Conservation (phyloP, 1,140 invertebrate species). For the Drosophila albomicans region DNA sequence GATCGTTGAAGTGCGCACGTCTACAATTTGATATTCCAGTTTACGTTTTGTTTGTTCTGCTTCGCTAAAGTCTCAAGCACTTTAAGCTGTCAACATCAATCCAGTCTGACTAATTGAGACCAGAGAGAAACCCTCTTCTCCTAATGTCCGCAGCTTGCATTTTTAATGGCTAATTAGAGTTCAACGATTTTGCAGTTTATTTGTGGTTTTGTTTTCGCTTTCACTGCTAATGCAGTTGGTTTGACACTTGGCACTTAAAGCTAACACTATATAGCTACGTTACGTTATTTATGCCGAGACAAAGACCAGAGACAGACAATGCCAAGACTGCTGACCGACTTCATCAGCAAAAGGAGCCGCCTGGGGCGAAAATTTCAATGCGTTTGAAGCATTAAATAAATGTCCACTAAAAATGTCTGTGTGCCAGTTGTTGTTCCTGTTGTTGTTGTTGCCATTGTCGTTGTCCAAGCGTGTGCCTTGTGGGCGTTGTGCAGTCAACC, state of each 20-base stretch:
- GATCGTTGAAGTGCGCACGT: not conserved
- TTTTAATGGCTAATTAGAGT: conserved; percentile 29
- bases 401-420: conserved; percentile 80
- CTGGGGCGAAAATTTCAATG: conserved; percentile 72
- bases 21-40: not conserved
- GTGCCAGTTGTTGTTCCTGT: conserved; percentile 34
- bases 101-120: conserved; percentile 46
- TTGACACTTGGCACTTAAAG: conserved; percentile 23
- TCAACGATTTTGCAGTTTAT: conserved; percentile 7
- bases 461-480: conserved; percentile 50
- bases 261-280: conserved; percentile 6
- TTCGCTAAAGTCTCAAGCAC: conserved; percentile 34
- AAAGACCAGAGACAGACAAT: conserved; percentile 16
- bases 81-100: conserved; percentile 59
- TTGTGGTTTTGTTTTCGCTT: conserved; percentile 9
- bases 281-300: conserved; percentile 35
- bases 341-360: conserved; percentile 70
- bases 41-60: conserved; percentile 18
- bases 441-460: conserved; percentile 10
- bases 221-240: conserved; percentile 10
- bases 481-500: conserved; percentile 56
- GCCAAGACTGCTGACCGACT: conserved; percentile 59
- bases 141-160: conserved; percentile 3
- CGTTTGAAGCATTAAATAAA: conserved; percentile 80
- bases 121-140: not conserved